A percentile compares a stretch with the other conserved stretches of the same genome.
phyloP scores from a whole-genome alignment of 2,888 invertebrate genomes.

The Malacosoma neustria region DNA sequence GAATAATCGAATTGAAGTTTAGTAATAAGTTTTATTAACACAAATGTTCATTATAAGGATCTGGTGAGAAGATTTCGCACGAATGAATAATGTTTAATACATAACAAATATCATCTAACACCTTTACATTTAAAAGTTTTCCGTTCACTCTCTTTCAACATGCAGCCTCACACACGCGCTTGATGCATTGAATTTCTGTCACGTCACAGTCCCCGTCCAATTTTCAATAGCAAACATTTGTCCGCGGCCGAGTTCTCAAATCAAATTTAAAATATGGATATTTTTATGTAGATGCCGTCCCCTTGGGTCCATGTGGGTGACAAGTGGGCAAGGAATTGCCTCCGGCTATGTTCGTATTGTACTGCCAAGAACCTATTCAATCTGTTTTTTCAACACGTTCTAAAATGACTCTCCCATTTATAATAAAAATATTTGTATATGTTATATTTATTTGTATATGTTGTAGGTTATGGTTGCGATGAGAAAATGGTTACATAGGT shows the following conservation, averaged over 20 bases:
- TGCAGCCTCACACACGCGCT: constrained; percentile 31
- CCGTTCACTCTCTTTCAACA: constrained; percentile 22
- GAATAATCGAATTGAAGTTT: too few species aligned
- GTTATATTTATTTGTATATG: too few species aligned
- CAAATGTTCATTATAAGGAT: too few species aligned
- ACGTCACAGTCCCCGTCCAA: constrained; percentile 60
- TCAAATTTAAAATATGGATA: constrained; percentile 72
- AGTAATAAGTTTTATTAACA: too few species aligned
- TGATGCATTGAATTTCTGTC: constrained; percentile 58
- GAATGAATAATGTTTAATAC: too few species aligned
- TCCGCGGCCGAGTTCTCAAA: constrained; percentile 50
- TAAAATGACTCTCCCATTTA: neutral
- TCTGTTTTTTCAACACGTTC: constrained; percentile 19
- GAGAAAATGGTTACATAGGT: too few species aligned
- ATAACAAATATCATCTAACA: too few species aligned
- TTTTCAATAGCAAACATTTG: constrained; percentile 74
- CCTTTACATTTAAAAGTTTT: too few species aligned
- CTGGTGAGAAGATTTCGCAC: too few species aligned
- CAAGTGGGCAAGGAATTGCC: constrained; percentile 45
- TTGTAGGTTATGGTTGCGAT: too few species aligned
- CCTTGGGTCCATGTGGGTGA: constrained; percentile 56
- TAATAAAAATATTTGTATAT: too few species aligned
- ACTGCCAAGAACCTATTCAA: constrained; percentile 34
- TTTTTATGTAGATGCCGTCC: constrained; percentile 57
- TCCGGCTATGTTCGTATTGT: constrained; percentile 38